These are phyloP conservation scores for Perodicticus potto DNA, from an alignment of 2,797 vertebrate genomes.

Conservation along the genomic window DNA sequence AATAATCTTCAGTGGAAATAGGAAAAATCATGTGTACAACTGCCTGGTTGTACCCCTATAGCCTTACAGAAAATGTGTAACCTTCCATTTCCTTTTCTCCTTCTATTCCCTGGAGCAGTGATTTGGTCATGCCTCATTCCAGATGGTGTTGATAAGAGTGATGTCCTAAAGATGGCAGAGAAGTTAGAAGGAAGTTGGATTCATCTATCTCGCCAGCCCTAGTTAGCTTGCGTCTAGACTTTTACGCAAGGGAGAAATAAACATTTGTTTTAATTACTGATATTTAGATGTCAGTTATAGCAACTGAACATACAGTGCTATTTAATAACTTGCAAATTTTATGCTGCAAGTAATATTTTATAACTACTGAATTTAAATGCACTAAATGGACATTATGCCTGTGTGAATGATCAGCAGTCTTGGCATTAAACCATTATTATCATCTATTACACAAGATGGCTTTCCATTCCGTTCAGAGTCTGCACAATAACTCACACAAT, in stretches of 20 bases:
- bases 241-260: not conserved
- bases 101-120: not conserved
- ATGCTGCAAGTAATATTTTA: conserved; percentile 54
- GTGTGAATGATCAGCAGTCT: not conserved
- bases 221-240: not conserved
- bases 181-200: not conserved
- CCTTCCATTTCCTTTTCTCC: not conserved
- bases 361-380: conserved; percentile 29
- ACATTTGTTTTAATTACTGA: conserved; percentile 33
- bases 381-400: not conserved
- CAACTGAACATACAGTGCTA: not conserved
- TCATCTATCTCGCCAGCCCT: not conserved
- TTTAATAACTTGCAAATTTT: conserved; percentile 55
- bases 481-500: not conserved
- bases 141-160: not conserved
- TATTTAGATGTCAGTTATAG: conserved; percentile 52
- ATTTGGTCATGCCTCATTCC: not conserved
- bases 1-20: not conserved
- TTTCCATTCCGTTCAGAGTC: not conserved
- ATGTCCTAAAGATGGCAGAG: not conserved
- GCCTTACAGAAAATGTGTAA: not conserved
- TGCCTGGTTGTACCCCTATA: not conserved
- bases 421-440: not conserved
- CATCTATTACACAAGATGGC: not conserved
- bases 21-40: not conserved